Base-by-base conservation (phyloP, 2,888 invertebrate species). In the Pseudanteris insignis region DNA sequence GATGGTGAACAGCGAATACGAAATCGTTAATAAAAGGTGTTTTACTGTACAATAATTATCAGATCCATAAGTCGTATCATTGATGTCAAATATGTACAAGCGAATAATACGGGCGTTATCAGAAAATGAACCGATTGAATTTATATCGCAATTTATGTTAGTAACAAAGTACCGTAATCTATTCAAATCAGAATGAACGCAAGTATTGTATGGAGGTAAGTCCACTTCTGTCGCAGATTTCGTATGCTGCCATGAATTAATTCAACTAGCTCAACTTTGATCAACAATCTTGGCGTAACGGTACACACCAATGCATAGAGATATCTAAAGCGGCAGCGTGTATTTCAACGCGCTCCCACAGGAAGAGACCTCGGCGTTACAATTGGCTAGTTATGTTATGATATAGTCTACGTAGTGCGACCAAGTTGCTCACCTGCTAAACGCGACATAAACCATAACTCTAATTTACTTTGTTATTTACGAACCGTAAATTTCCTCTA, bases 311-410 rank as follows among this genome's bases (percentile, higher is more conserved):
- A 58, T 58, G 48, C 53, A 25, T 36, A 48, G 53, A 44, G 53
- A 58, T 63, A 58, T 44, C 48, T 30, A 54, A 58, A 38, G 58
- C 58, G 30, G 32, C 14, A 33, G 28, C 34, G 18, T 61, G 41
- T 51, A 55, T 55, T 48, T 29, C 25, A 50, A 59, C 41, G 34
- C 41, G 36, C 36, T 55, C 46, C 47, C 43, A 41, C 37, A 54
- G 63, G 58, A 63, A 58, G 37, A 36, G 46, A 59, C 46, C 58
- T 26, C 50, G 54, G 32, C 41, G 58, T 59, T 54, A 50, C 58
- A 63, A 63, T 54, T 59, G 58, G 58, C 54, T 58, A 24, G 58
- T 63, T 63, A 63, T 58, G 63, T 54, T 51, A 59, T 36, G 46
- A 36, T 25, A 34, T 48, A 51, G 38, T 36, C 33, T 30, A 14